These are phyloP conservation scores for Telmatherina bonti DNA, from an alignment of 2,797 vertebrate genomes.

Conservation along the genomic window DNA sequence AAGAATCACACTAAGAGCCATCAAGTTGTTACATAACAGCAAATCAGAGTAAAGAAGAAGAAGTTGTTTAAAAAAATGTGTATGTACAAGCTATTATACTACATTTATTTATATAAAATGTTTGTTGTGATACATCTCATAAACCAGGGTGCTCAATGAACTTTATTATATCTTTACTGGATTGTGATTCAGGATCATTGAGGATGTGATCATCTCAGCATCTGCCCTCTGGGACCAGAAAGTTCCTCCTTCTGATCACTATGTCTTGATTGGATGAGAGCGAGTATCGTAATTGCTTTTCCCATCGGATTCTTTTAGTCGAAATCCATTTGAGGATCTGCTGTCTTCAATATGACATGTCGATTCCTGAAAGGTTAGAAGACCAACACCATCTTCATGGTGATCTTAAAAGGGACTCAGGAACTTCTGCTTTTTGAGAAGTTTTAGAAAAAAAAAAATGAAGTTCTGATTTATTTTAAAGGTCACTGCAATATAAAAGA, in stretches of 20 bases:
- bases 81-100: too few relatives aligned
- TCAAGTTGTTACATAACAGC: too few relatives aligned
- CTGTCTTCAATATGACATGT: slow-evolving; percentile 13
- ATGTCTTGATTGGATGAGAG: slow-evolving; percentile 26
- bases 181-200: neutral
- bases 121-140: neutral
- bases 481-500: neutral
- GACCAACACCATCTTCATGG: slow-evolving; percentile 5
- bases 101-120: too few relatives aligned
- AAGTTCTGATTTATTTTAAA: neutral
- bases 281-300: slow-evolving; percentile 14
- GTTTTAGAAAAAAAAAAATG: too few relatives aligned
- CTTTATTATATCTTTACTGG: neutral
- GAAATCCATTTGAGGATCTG: slow-evolving; percentile 26
- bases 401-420: neutral
- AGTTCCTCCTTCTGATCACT: slow-evolving; percentile 7
- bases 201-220: neutral
- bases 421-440: neutral
- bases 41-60: too few relatives aligned
- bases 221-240: slow-evolving; percentile 4
- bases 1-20: too few relatives aligned
- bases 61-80: too few relatives aligned
- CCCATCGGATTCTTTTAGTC: slow-evolving; percentile 17
- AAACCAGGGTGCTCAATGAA: neutral
- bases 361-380: neutral